These are phyloP conservation scores for Drosophila watanabei DNA, from an alignment of 1,140 invertebrate genomes.

Conservation along the genomic window DNA sequence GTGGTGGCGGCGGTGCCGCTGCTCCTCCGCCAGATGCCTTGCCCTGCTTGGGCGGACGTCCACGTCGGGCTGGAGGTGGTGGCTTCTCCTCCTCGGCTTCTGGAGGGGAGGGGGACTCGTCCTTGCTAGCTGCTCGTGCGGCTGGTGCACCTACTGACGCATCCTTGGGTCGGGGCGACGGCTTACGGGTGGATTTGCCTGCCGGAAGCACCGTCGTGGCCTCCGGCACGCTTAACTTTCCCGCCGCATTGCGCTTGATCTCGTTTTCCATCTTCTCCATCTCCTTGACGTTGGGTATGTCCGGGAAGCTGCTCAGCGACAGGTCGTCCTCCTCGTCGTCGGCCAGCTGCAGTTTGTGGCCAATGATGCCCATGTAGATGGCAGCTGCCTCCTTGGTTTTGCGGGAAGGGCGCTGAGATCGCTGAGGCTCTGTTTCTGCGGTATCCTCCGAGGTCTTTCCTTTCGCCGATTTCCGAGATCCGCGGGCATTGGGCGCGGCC, in stretches of 20 bases:
- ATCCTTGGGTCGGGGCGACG: slow-evolving; percentile 31
- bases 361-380: slow-evolving; percentile 91
- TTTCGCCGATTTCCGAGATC: slow-evolving; percentile 51
- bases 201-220: slow-evolving; percentile 27
- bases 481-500: slow-evolving; percentile 39
- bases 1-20: neutral
- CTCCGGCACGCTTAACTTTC: slow-evolving; percentile 48
- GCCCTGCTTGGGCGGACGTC: slow-evolving; percentile 70
- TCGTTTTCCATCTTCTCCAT: slow-evolving; percentile 89
- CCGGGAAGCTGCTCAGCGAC: slow-evolving; percentile 89
- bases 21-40: slow-evolving; percentile 28
- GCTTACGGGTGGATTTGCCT: slow-evolving; percentile 39
- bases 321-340: slow-evolving; percentile 88
- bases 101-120: slow-evolving; percentile 3
- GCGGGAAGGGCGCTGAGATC: slow-evolving; percentile 87
- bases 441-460: slow-evolving; percentile 40
- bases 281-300: slow-evolving; percentile 88
- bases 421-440: slow-evolving; percentile 41
- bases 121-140: slow-evolving; percentile 3
- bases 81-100: slow-evolving; percentile 42
- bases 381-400: slow-evolving; percentile 92
- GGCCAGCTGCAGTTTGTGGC: slow-evolving; percentile 88
- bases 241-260: slow-evolving; percentile 86
- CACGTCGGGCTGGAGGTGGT: slow-evolving; percentile 54
- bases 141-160: slow-evolving; percentile 12